Base-by-base conservation (phyloP, 2,113 vertebrate genomes). In the Anoura caudifer region DNA sequence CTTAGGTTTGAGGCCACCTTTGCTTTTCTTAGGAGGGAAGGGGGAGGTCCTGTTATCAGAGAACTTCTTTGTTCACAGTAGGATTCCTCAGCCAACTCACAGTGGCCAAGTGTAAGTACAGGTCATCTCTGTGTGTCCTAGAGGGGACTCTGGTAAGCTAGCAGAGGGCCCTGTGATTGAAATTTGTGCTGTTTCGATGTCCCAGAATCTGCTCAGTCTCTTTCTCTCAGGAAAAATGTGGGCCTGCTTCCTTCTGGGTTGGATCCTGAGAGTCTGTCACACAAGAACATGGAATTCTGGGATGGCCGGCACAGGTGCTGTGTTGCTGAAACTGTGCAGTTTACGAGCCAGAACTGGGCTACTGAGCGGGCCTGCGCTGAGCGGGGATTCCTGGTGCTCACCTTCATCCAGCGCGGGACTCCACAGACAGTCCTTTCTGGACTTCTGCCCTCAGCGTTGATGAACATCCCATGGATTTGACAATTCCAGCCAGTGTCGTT, bases 401-500 rank as follows among this genome's bases (percentile, higher is more conserved):
- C 54, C 19, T 28, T 33, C 31, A 17, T 0, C 26, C 36, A 10
- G 56, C 77, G 12, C 17, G 1, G 8, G 16, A 33, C 33, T 26
- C 81, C 54, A 14, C 31, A 36, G 16, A 2, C 33, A 24, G 38
- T 10, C 1, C 36, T 50, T 28, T 31, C 45, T 56, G 59, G 56
- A 28, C 86, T 70, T 70, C 89, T 28, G 2, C 87, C 76, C 75
- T 54, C 88, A 0, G 0, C 3, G 10, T 79, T 54, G 73, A 31
- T 70, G 82, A 92, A 65, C 81, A 67, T 33, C 38, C 75, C 95
- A 87, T 94, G 92, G 95, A 87, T 95, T 92, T 70, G 77, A 61
- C 94, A 73, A 3, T 95, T 91, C 82, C 45, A 28, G 52, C 56
- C 79, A 80, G 0, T 91, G 93, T 61, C 93, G 36, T 31, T 86